Evolutionary conservation across 2,888 invertebrate genomes (phyloP), one percentile per base, ranked within the genome.

Genomic region (Drosophila emarginata): DNA sequence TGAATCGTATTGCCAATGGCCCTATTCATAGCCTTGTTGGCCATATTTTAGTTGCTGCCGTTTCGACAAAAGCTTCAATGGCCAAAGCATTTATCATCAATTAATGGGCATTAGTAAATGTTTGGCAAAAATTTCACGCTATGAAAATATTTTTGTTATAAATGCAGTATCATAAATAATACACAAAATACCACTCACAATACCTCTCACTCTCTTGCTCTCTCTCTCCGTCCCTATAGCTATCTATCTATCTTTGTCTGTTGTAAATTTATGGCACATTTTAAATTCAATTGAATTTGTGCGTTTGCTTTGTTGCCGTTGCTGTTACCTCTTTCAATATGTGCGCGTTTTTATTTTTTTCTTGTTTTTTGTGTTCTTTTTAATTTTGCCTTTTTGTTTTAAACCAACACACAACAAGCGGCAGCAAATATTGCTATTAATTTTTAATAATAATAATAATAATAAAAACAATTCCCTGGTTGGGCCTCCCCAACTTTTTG

Each of bases 271-370:
- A 82, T 82, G 64, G 77, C 75, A 32, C 67, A 60, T 71, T 69
- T 85, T 72, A 74, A 61, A 82, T 82, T 79, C 86, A 85, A 82
- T 79, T 82, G 72, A 79, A 72, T 56, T 64, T 65, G 54, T 54
- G 67, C 36, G 32, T 36, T 72, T 81, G 82, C 81, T 62, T 54
- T 64, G 67, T 54, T 60, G 21, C 63, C 14, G 15, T 14, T n/a
- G 40, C 9, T 9, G 45, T 45, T 45, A 45, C 45, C 21, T 45
- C 21, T 45, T 4, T 45, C 45, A 45, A 45, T 45, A 11, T 61
- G 39, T 12, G n/a, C 6, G 18, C 52, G 64, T 12, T 4, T 37
- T 9, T 61, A 15, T 12, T n/a, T 21, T 32, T 5, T 36, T 51
- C 14, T 45, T 45, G 21, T 12, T 45, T 39, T 64, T 9, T 61